Percentiles rank a stretch among this genome's conserved stretches.
These are phyloP conservation scores for Sprattus sprattus DNA, from an alignment of 2,113 vertebrate species.

Conservation along the genomic window DNA sequence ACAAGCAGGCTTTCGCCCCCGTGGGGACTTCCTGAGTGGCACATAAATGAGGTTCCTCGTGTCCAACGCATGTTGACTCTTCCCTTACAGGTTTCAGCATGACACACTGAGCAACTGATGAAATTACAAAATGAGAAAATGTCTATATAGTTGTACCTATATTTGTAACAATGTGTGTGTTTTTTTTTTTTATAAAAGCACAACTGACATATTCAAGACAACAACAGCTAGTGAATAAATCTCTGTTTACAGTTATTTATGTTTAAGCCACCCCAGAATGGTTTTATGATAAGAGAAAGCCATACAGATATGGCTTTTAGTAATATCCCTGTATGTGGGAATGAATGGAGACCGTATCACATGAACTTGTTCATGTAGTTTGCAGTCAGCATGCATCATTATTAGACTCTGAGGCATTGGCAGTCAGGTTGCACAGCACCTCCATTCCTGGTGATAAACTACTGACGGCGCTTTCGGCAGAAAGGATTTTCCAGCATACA, in stretches of 20 bases:
- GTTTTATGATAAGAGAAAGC: background rate
- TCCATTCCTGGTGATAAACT: conserved; percentile 62
- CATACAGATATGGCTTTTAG: background rate
- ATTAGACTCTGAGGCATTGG: conserved; percentile 64
- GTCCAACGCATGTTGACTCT: background rate
- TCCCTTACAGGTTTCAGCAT: background rate
- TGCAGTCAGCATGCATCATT: conserved; percentile 54
- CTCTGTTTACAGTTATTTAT: background rate
- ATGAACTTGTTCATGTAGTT: background rate
- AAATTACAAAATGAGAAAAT: background rate
- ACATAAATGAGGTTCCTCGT: background rate
- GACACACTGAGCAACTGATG: background rate
- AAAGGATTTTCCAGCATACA: conserved; percentile 70
- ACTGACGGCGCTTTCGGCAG: conserved; percentile 61
- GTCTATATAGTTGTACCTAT: background rate
- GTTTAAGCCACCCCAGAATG: background rate
- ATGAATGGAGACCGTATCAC: background rate
- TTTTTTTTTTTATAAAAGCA: background rate
- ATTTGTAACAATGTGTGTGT: background rate
- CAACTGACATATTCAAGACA: background rate
- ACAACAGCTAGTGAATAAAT: background rate
- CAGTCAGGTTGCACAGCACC: conserved; percentile 50
- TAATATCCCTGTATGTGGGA: background rate
- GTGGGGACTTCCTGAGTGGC: background rate
- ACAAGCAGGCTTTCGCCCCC: background rate